These are phyloP conservation scores for Ochropleura plecta DNA, from an alignment of 2,888 invertebrate species.

Conservation along the genomic window DNA sequence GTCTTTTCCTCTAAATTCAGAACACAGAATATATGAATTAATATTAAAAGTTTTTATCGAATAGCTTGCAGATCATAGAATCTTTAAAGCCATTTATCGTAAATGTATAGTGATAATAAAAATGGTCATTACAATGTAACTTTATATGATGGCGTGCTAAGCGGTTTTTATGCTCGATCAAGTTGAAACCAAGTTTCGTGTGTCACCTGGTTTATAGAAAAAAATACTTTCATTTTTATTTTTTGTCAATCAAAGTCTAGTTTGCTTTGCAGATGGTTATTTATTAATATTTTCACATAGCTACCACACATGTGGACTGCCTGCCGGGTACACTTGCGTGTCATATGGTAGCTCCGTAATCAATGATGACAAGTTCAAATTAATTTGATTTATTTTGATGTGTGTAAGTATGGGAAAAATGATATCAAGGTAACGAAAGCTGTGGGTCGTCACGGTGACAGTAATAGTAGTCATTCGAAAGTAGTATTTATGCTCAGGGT, in stretches of 20 bases:
- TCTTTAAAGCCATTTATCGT: slow-evolving; percentile 52
- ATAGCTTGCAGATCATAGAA: slow-evolving; percentile 1
- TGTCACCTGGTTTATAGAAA: slow-evolving; percentile 80
- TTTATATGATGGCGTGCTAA: slow-evolving; percentile 81
- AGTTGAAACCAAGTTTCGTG: slow-evolving; percentile 85
- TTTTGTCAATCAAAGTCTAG: slow-evolving; percentile 54
- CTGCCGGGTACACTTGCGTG: slow-evolving; percentile 75
- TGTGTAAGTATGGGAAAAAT: slow-evolving; percentile 53
- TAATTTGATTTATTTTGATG: slow-evolving; percentile 63
- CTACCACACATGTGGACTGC: slow-evolving; percentile 76
- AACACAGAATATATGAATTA: slow-evolving; percentile 2
- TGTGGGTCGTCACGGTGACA: neutral
- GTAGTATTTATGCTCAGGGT: too few relatives aligned
- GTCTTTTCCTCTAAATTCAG: neutral
- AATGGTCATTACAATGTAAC: slow-evolving; percentile 77
- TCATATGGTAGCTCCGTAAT: slow-evolving; percentile 79
- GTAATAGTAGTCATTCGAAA: slow-evolving; percentile 6
- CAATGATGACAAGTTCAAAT: slow-evolving; percentile 72
- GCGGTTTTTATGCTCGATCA: slow-evolving; percentile 86
- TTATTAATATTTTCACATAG: slow-evolving; percentile 67
- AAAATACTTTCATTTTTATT: slow-evolving; percentile 67
- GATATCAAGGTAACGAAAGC: slow-evolving; percentile 26
- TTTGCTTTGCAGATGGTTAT: slow-evolving; percentile 51
- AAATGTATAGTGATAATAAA: slow-evolving; percentile 61
- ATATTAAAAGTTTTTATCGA: slow-evolving; percentile 19